These are phyloP conservation scores for Picathartes gymnocephalus DNA, from an alignment of 2,113 vertebrate species.

Conservation along the genomic window DNA sequence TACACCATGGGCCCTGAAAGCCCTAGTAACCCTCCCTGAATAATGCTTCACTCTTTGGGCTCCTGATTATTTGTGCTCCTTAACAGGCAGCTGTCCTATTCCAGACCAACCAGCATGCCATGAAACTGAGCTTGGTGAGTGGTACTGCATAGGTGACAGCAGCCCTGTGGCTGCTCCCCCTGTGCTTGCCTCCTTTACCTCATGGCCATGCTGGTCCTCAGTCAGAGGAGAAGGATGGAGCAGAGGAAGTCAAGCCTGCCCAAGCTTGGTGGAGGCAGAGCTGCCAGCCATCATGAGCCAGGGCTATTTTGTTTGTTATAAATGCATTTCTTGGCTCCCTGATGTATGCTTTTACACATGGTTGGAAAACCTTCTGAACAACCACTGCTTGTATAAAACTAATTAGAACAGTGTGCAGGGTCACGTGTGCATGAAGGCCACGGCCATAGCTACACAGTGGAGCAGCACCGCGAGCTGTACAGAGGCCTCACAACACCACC, in stretches of 20 bases:
- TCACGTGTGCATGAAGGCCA: rapidly evolving
- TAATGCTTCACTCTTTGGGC: rapidly evolving
- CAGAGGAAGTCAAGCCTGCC: neutral
- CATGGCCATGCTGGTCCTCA: neutral
- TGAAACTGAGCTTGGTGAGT: rapidly evolving
- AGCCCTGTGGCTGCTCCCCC: neutral
- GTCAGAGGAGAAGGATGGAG: neutral
- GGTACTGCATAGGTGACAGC: rapidly evolving
- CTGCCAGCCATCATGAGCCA: neutral
- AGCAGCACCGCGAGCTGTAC: rapidly evolving
- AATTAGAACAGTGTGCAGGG: neutral
- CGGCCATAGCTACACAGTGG: rapidly evolving
- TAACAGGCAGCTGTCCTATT: neutral
- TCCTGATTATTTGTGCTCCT: neutral
- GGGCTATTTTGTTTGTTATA: neutral
- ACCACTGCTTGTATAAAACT: neutral
- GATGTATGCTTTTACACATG: neutral
- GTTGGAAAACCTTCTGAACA: neutral
- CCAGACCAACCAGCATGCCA: rapidly evolving
- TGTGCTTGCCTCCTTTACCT: rapidly evolving
- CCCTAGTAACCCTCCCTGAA: neutral
- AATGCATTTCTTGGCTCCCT: neutral
- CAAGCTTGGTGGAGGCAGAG: neutral
- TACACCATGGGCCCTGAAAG: neutral
- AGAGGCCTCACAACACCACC: neutral